Conservation (phyloP, 2,888 invertebrate genomes). For the Punctoribates punctum region DNA sequence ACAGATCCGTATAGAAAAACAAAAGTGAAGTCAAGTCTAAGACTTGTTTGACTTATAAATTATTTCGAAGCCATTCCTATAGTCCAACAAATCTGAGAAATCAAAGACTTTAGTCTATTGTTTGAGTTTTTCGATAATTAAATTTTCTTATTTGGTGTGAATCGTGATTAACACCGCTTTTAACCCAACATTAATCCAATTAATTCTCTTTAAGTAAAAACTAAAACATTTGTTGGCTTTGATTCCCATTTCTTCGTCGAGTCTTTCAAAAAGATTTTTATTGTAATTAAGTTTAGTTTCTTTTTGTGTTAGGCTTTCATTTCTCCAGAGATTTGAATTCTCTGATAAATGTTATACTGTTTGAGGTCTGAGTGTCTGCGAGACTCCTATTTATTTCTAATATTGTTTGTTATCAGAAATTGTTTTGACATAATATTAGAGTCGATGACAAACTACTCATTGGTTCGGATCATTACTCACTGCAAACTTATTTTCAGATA, state of each 20-base stretch:
- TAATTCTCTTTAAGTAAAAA: background rate
- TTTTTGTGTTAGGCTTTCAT: background rate
- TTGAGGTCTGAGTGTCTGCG: background rate
- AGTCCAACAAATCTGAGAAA: too few relatives aligned
- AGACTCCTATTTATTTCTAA: background rate
- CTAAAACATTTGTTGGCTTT: background rate
- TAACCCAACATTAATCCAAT: slow-evolving; percentile 13
- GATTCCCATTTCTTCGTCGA: background rate
- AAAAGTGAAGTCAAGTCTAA: too few relatives aligned
- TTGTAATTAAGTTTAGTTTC: slow-evolving; percentile 22
- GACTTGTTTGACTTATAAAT: background rate
- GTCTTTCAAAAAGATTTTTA: background rate
- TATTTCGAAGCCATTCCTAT: slow-evolving; percentile 2
- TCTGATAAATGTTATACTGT: background rate
- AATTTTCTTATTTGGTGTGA: background rate
- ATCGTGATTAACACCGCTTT: background rate
- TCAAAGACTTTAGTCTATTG: too few relatives aligned
- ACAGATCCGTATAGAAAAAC: too few relatives aligned
- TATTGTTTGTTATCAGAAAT: slow-evolving; percentile 22
- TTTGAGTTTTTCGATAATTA: too few relatives aligned
- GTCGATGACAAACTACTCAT: slow-evolving; percentile 2
- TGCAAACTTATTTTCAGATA: slow-evolving; percentile 59
- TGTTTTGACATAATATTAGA: slow-evolving; percentile 12
- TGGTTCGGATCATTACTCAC: slow-evolving; percentile 4
- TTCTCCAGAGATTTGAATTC: slow-evolving; percentile 12